Evolutionary conservation across 2,888 invertebrate genomes (phyloP), one percentile per base, ranked within the genome.

Genomic region (Papilio elwesi): DNA sequence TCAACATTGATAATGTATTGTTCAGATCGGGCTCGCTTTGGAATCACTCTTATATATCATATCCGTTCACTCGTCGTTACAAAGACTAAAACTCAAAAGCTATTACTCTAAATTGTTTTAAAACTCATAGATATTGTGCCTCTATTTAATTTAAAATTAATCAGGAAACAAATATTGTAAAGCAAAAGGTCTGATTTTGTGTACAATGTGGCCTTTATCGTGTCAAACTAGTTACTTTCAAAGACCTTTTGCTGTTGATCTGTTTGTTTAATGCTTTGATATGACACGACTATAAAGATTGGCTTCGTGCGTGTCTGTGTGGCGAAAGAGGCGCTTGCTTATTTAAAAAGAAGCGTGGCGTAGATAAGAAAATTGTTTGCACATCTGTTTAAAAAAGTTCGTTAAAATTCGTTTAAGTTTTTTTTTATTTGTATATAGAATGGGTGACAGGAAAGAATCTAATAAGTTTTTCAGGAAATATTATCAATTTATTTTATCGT

Each of bases 311-410:
- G 81, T 79, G 75, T 75, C 80, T 74, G 78, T 83, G 84, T 79
- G 85, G 78, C 85, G 86, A 83, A 83, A 85, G 87, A 78, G 80
- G 81, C 78, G 84, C 82, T 84, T 84, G 82, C 82, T 66, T 73
- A 52, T 70, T 62, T 47, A 59, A 82, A 26, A 26, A 82, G 80
- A 77, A 82, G 84, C 78, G 81, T 83, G 82, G 80, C 80, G 81
- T 78, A 80, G 82, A 84, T 87, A 86, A 91, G 92, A 91, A 93
- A 93, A 92, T 90, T 93, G 93, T 93, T 93, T 93, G 93, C 93
- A 93, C 93, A 92, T 89, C 92, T 93, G 93, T 93, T 91, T 83
- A 82, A 66, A 77, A 76, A 76, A 78, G 78, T 80, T 79, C 73
- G 78, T 81, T 78, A 75, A 73, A 73, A 77, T 78, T 71, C 77